phyloP scores from a whole-genome alignment of 2,888 invertebrate species.

The Andrena haemorrhoa region DNA sequence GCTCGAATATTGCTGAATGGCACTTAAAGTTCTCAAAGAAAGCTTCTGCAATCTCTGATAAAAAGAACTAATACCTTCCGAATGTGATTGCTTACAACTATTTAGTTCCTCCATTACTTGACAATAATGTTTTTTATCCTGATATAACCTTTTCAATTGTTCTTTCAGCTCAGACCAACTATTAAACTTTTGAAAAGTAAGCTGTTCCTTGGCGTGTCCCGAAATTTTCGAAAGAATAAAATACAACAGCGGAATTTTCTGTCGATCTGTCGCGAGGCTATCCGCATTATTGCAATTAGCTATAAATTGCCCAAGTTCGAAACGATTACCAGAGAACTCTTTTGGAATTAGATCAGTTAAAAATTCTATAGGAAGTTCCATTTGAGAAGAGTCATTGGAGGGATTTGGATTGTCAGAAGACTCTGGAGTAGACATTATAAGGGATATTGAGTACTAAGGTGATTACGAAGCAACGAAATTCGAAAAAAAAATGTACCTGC shows the following conservation, averaged over 20 bases:
- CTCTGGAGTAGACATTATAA: background rate
- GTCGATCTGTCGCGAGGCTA: constrained; percentile 3
- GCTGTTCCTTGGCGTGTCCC: constrained; percentile 23
- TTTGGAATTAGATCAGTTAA: background rate
- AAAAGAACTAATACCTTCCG: constrained; percentile 1
- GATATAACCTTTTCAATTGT: constrained; percentile 6
- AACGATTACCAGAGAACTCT: constrained; percentile 2
- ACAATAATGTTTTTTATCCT: constrained; percentile 38
- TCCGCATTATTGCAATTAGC: constrained; percentile 38
- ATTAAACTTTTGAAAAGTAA: constrained; percentile 9
- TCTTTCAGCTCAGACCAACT: constrained; percentile 21
- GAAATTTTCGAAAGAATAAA: constrained; percentile 32
- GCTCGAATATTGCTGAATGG: constrained; percentile 8
- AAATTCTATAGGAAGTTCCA: background rate
- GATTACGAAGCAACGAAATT: background rate
- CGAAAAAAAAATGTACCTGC: constrained; percentile 6
- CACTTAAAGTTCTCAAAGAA: constrained; percentile 6
- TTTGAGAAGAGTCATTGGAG: background rate
- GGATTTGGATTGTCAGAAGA: background rate
- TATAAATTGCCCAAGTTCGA: constrained; percentile 29
- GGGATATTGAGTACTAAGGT: background rate
- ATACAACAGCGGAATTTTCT: constrained; percentile 15
- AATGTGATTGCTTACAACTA: constrained; percentile 6
- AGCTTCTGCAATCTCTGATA: constrained; percentile 19
- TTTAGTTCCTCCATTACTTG: constrained; percentile 33